Conservation (phyloP, 2,113 vertebrate species). For the Vicugna pacos region DNA sequence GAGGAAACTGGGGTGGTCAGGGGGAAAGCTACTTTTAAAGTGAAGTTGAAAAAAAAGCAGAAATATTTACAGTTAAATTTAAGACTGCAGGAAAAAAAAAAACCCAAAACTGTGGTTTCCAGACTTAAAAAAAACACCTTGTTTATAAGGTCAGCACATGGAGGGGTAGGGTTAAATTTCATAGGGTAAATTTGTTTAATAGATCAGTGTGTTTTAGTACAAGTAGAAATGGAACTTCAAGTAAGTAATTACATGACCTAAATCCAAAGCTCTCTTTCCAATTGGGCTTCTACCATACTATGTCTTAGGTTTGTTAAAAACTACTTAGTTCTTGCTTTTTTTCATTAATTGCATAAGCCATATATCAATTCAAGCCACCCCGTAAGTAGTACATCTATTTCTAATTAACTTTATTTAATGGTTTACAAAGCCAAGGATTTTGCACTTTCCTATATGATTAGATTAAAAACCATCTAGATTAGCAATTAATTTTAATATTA, state of each 20-base stretch:
- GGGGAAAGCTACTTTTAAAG: background rate
- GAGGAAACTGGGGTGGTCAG: background rate
- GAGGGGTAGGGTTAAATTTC: background rate
- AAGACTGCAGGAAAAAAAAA: background rate
- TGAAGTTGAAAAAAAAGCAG: background rate
- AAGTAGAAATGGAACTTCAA: background rate
- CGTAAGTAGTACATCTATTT: conserved; percentile 34
- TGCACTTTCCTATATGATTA: background rate
- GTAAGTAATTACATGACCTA: background rate
- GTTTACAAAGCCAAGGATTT: conserved; percentile 7
- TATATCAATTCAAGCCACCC: background rate
- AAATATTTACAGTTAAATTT: background rate
- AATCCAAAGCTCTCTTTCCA: background rate
- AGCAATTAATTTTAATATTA: conserved; percentile 56
- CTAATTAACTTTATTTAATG: conserved; percentile 30
- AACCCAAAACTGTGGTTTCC: background rate
- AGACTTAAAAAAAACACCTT: background rate
- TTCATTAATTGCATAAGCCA: conserved; percentile 1
- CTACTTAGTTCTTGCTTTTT: background rate
- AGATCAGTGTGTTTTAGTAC: background rate
- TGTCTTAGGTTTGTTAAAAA: conserved; percentile 7
- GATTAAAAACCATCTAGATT: conserved; percentile 5
- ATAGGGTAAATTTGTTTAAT: background rate
- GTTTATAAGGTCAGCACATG: background rate
- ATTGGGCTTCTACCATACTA: background rate